Percentiles rank a stretch among this genome's conserved stretches.
Evolutionary conservation across 2,113 vertebrate species (phyloP).

Genomic region (Cariama cristata): DNA sequence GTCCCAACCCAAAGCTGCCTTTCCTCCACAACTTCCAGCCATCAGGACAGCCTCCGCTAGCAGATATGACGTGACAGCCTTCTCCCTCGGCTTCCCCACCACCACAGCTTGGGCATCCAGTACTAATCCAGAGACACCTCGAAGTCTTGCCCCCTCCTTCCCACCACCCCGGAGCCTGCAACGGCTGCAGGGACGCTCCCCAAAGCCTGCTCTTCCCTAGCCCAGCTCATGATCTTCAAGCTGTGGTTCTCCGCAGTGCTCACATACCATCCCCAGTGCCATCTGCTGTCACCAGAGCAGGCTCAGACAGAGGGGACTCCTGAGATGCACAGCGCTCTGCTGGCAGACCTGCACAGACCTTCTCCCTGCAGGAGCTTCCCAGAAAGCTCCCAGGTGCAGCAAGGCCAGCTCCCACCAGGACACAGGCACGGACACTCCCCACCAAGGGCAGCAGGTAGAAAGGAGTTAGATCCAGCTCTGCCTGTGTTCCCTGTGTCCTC

Average conservation of each 20-base stretch:
- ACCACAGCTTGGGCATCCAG: too few species aligned
- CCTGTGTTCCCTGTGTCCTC: background rate
- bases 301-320: background rate
- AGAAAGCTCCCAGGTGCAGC: background rate
- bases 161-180: background rate
- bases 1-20: background rate
- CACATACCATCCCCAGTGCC: background rate
- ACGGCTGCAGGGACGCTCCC: background rate
- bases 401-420: background rate
- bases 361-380: background rate
- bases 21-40: background rate
- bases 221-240: background rate
- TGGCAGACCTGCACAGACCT: background rate
- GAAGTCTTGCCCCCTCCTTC: background rate
- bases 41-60: background rate
- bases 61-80: background rate
- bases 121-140: background rate
- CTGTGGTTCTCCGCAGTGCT: background rate
- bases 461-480: background rate
- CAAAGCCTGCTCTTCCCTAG: background rate
- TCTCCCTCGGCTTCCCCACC: background rate
- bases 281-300: background rate
- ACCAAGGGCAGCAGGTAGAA: background rate
- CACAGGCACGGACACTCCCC: background rate
- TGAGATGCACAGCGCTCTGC: background rate